Base-by-base conservation (phyloP, 2,797 vertebrate genomes). In the Dendrocincla fuliginosa region DNA sequence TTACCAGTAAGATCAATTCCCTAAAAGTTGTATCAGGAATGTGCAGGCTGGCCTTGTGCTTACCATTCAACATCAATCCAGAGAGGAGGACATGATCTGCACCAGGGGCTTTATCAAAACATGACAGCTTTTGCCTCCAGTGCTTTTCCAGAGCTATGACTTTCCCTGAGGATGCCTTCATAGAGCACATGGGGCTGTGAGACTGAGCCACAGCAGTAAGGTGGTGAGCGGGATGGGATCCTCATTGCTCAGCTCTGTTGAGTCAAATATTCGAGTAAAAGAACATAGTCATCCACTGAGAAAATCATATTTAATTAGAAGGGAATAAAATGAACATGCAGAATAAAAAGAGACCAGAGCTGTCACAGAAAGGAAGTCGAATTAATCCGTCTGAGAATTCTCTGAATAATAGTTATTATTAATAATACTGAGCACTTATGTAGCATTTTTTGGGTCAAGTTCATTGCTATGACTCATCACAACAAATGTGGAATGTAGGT, bases 221-320 rank as follows among this genome's bases (percentile, higher is more conserved):
- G 30, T 5, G 10, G 46, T 3, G 15, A n/a, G 52, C 0, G 0
- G 68, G 39, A 50, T 74, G 53, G 60, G 44, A 71, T 70, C 73
- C 44, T 74, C 60, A 13, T 79, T 82, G 53, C 76, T 82, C 53
- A 85, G 73, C 76, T 90, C 82, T 84, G 57, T 68, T 73, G 87
- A 91, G 79, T 93, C 91, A 94, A 95, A 89, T 55, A 75, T 71
- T 69, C 3, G 1, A 86, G 64, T 42, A 10, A 84, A 92, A 81
- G 73, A 35, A 68, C 11, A 52, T 60, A 59, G 44, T 23, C 53
- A 80, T 91, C 67, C 44, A 1, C 87, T 65, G 87, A 82, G 67
- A 93, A 96, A 90, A 89, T 84, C 49, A 37, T 63, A 87, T 84
- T 93, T 96, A 93, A 95, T 95, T 95, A 96, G 80, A 68, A 83